These are phyloP conservation scores for Eupsilia transversa DNA, from an alignment of 2,888 invertebrate species.

Conservation along the genomic window DNA sequence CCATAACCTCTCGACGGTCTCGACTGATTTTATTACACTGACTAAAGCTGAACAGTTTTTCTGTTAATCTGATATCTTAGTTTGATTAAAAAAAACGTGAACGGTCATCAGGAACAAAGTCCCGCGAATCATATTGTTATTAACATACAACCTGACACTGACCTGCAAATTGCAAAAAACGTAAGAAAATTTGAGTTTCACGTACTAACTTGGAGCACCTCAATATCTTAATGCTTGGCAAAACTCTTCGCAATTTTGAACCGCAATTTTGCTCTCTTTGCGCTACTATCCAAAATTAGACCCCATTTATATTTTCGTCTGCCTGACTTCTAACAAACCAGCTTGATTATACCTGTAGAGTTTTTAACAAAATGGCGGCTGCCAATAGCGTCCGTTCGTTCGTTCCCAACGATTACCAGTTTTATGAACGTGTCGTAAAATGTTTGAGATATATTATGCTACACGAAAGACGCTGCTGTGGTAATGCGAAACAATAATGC, in stretches of 20 bases:
- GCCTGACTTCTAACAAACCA: constrained; percentile 25
- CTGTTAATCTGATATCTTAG: too few species aligned
- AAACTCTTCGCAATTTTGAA: background rate
- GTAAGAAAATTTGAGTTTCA: too few species aligned
- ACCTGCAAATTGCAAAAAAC: too few species aligned
- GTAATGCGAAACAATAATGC: too few species aligned
- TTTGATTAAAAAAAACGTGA: too few species aligned
- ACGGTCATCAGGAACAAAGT: too few species aligned
- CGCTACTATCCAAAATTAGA: constrained; percentile 32
- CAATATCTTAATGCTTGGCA: background rate
- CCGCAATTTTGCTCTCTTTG: constrained; percentile 4
- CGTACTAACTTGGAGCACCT: background rate
- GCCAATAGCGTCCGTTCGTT: constrained; percentile 71
- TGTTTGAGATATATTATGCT: constrained; percentile 64
- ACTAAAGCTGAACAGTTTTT: too few species aligned
- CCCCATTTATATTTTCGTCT: constrained; percentile 29
- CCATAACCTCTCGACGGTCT: too few species aligned
- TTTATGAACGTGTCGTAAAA: constrained; percentile 77
- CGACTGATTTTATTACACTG: too few species aligned
- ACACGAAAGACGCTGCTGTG: constrained; percentile 24
- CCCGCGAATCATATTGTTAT: too few species aligned
- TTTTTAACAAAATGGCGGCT: constrained; percentile 64
- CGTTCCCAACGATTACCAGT: constrained; percentile 75
- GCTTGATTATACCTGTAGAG: constrained; percentile 66
- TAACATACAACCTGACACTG: too few species aligned